Base-by-base conservation (phyloP, 2,888 invertebrate species). In the Dasypogon diadema region DNA sequence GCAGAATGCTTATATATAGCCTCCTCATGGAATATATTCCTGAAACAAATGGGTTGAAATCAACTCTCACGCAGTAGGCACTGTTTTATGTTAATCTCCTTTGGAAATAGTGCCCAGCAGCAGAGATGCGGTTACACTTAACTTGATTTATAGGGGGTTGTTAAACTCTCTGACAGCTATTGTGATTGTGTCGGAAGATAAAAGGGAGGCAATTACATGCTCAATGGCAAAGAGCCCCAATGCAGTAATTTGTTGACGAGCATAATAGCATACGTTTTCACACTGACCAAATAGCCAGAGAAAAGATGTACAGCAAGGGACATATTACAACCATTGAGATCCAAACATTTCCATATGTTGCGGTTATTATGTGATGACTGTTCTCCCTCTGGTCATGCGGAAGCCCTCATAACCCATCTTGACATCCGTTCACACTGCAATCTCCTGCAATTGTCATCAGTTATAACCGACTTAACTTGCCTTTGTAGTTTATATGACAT, bases 101-200 rank as follows among this genome's bases (percentile, higher is more conserved):
- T 42, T 12, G 42, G 42, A 2, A 3, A 12, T 42, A 42, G 42
- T 12, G 42, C 42, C 12, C 2, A 42, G 42, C 10, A 12, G 3
- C 42, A 12, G 42, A 42, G 42, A 12, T 42, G 42, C 12, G 42
- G 51, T 21, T 51, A 18, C 51, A 51, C 12, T 51, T 51, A 21
- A 51, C 51, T 51, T 51, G 51, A 51, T 51, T 51, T 51, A 51
- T 18, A 12, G 6, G 51, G 51, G 51, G 51, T 51, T 51, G 51
- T 8, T 51, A 51, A 51, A 51, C 51, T 51, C 51, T 42, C 42
- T n/a, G n/a, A 42, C 42, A 1, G 12, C 42, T 42, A 42, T 42
- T 42, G 42, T 42, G 12, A 42, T 42, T 12, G n/a, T 3, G n/a
- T 42, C 8, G 42, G 2, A 42, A 12, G 42, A 42, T 42, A 12